Evolutionary conservation across 2,113 vertebrate genomes (phyloP).

Genomic region (Archilochus colubris): DNA sequence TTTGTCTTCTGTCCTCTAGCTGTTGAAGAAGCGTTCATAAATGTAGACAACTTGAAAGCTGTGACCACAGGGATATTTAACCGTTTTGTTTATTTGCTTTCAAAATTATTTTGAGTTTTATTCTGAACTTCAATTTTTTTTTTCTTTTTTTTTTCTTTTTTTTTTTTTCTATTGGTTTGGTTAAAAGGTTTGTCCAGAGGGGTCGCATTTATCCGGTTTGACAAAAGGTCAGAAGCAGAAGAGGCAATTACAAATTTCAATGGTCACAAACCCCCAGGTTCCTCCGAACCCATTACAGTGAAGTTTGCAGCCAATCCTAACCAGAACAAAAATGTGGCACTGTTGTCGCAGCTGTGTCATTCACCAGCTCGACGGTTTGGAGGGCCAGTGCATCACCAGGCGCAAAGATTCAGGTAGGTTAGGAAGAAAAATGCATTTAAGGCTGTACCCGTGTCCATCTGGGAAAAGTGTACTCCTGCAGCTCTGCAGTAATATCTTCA

Average conservation of each 20-base stretch:
- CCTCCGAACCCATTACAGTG: constrained; percentile 93
- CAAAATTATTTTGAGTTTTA: constrained; percentile 42
- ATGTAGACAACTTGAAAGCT: constrained; percentile 31
- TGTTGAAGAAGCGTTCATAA: not conserved
- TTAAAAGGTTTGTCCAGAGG: constrained; percentile 90
- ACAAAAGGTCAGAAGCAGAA: constrained; percentile 95
- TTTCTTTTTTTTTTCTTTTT: not conserved
- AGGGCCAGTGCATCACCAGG: constrained; percentile 96
- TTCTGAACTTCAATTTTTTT: constrained; percentile 16
- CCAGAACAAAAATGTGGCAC: constrained; percentile 94
- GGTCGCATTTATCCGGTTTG: constrained; percentile 96
- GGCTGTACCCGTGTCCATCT: not conserved
- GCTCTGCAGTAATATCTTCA: not conserved
- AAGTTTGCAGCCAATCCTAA: constrained; percentile 98
- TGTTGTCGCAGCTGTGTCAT: constrained; percentile 96
- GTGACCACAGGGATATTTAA: constrained; percentile 44
- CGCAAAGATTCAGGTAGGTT: constrained; percentile 94
- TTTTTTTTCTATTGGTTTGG: constrained; percentile 69
- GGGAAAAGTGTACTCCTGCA: not conserved
- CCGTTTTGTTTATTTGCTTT: constrained; percentile 67
- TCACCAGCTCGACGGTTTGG: constrained; percentile 92
- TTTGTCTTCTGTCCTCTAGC: constrained; percentile 21
- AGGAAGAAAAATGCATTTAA: constrained; percentile 17
- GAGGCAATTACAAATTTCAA: constrained; percentile 96
- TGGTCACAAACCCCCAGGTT: constrained; percentile 93